Base-by-base conservation (phyloP, 1,140 invertebrate genomes). In the Heliconius melpomene region DNA sequence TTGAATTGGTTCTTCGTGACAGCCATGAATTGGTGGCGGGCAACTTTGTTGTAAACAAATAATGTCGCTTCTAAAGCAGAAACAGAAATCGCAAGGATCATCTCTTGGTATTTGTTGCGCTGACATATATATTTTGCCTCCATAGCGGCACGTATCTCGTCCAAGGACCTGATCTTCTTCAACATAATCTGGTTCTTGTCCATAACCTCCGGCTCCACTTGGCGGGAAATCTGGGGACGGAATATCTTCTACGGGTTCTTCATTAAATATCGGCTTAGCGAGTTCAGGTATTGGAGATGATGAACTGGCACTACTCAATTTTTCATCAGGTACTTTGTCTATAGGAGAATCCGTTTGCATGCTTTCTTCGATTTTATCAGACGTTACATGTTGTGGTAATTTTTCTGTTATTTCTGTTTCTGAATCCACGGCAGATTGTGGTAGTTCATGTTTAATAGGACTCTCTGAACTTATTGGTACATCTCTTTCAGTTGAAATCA, bases 21-120 rank as follows among this genome's bases (percentile, higher is more conserved):
- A 99, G 46, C 97, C 97, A 60, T 97, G 96, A 84, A 98, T 98
- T 72, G 98, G 98, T 40, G 98, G 98, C 74, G 98, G 98, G 94
- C 98, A 99, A 87, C 98, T 98, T 91, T 99, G 98, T 94, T 99
- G 98, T 66, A 99, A 94, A 87, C 98, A 99, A 84, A 99, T 99
- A 83, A 99, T 98, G 89, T 99, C 98, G 89, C 98, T 98, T 93
- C 98, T 96, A 95, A 99, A 99, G 95, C 98, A 99, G 96, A 99
- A 99, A 94, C 98, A 99, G 95, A 99, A 99, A 89, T 99, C 98
- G 90, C 98, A 99, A 40, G 98, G 98, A 95, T 99, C 98, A 80
- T 98, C 97, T 84, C 98, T 95, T 29, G 98, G 98, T 82, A 99
- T 98, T 95, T 99, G 98, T 94, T 99, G 98, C 7, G 98, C 98